phyloP scores from a whole-genome alignment of 2,113 vertebrate genomes.

The Labeo catla region DNA sequence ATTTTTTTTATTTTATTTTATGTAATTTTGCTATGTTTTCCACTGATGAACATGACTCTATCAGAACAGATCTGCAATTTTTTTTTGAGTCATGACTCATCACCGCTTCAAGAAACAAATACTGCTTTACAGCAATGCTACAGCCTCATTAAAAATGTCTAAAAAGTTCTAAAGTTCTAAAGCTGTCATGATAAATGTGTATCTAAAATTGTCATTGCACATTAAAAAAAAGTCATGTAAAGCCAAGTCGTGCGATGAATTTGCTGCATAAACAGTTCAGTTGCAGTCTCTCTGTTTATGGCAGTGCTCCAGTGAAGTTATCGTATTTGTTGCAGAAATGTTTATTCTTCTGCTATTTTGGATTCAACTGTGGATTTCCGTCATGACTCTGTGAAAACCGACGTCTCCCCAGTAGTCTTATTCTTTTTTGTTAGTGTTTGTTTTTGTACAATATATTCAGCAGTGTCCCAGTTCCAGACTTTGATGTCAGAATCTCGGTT shows the following conservation, averaged over 20 bases:
- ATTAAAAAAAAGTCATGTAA: not conserved
- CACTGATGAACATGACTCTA: too few relatives aligned
- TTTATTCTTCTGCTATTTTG: conserved; percentile 1
- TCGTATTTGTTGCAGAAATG: not conserved
- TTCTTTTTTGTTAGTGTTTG: not conserved
- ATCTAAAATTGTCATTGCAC: not conserved
- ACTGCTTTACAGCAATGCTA: too few relatives aligned
- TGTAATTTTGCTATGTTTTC: too few relatives aligned
- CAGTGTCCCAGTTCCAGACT: conserved; percentile 1
- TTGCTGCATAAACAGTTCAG: not conserved
- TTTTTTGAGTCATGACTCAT: too few relatives aligned
- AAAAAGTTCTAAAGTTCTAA: too few relatives aligned
- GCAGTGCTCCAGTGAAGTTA: not conserved
- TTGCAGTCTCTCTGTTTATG: not conserved
- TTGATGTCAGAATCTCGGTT: conserved; percentile 5
- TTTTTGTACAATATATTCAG: not conserved
- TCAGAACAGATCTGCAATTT: too few relatives aligned
- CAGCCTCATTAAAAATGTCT: too few relatives aligned
- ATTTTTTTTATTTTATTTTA: too few relatives aligned
- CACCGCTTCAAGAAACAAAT: too few relatives aligned
- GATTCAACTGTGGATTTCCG: not conserved
- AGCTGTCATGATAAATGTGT: not conserved
- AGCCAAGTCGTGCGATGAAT: not conserved
- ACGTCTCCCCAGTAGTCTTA: not conserved
- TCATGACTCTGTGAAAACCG: not conserved